phyloP scores from a whole-genome alignment of 2,113 vertebrate genomes.

The Bolborhynchus lineola region DNA sequence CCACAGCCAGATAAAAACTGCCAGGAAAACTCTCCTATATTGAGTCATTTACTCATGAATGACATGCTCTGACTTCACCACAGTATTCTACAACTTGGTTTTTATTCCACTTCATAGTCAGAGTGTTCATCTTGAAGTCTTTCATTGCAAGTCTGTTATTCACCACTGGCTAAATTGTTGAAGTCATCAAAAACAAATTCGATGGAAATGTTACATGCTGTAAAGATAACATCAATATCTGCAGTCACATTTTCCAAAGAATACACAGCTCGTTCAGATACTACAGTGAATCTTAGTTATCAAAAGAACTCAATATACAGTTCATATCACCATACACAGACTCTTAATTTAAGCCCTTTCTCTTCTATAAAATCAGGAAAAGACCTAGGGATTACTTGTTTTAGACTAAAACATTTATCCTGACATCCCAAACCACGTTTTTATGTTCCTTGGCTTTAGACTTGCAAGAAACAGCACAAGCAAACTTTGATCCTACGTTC shows the following conservation, averaged over 20 bases:
- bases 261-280: background rate
- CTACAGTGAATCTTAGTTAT: background rate
- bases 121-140: background rate
- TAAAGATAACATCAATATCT: background rate
- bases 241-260: background rate
- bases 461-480: background rate
- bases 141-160: background rate
- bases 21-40: background rate
- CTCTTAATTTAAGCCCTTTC: background rate
- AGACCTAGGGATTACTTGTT: background rate
- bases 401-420: background rate
- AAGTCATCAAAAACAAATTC: background rate
- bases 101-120: background rate
- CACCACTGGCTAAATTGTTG: background rate
- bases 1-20: background rate
- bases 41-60: background rate
- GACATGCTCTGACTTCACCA: background rate
- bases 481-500: background rate
- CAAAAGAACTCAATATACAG: background rate
- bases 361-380: background rate
- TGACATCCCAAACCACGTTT: background rate
- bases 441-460: background rate
- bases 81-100: background rate
- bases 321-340: background rate
- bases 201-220: background rate